Base-by-base conservation (phyloP, 2,888 invertebrate species). In the Athalia circularis region DNA sequence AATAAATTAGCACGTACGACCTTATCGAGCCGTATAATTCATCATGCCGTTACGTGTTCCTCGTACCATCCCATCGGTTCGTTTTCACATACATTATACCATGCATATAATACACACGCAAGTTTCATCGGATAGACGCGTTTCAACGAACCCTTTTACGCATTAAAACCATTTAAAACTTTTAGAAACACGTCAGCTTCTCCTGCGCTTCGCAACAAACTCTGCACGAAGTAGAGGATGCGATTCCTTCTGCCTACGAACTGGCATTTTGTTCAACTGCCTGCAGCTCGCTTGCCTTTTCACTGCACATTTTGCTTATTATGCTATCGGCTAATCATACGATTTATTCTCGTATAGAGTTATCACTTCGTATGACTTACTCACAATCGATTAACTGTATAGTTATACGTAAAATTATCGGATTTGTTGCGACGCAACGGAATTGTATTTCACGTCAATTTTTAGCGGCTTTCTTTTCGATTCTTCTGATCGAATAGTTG, bases 1-100 rank as follows among this genome's bases (percentile, higher is more conserved):
- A 88, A 89, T 89, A 88, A 88, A 89, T 89, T 87, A 88, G 86
- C 86, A 86, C 85, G 80, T 85, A 87, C 87, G 88, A 88, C 86
- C 88, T 88, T 88, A 88, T 89, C 88, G 87, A 85, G 85, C 83
- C 85, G 85, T 87, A 89, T 88, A 89, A 88, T 88, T 89, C 88
- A 88, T 89, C 88, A 88, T 84, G 83, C 80, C 80, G 82, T 84
- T 87, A 87, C 87, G 85, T 87, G 86, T 81, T 80, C 82, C 77
- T 79, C 79, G 79, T 75, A 75, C 29, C 29, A 29, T 29, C 29
- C 29, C 62, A 50, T 54, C 78, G 77, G 79, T 81, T 61, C 70
- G 77, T 79, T 81, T 75, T 81, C 79, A 77, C 80, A 79, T 76
- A 77, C 74, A 48, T 76, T 76, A 29, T 29, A 64, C 65, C 72